Base-by-base conservation (phyloP, 2,888 invertebrate genomes). In the Dryomyza anilis region DNA sequence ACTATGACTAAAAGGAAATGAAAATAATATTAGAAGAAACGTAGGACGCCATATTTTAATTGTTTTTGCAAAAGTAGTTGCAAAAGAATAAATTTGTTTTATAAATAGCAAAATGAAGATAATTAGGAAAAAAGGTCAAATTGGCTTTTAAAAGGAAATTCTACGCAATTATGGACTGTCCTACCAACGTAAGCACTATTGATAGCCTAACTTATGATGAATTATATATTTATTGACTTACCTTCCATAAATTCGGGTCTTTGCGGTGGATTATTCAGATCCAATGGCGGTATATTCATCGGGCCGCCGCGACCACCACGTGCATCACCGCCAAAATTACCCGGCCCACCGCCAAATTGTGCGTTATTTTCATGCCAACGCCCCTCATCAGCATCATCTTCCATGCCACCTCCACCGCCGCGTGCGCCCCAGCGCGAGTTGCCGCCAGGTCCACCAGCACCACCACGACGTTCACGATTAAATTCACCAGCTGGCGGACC, bases 341-440 rank as follows among this genome's bases (percentile, higher is more conserved):
- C 71, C 59, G 50, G 70, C 3, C 74, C 50, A 52, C n/a, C 59
- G 39, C 59, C 58, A 56, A n/a, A 67, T 56, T 60, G 33, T 14
- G 50, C 60, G 21, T 70, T 72, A 67, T 74, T 74, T 60, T 78
- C 77, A 27, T 72, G 73, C 77, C 78, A 78, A 50, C 74, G 74
- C 12, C 67, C 66, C n/a, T 33, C 68, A 23, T 67, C 71, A 6
- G 58, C 66, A 39, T 73, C 70, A 25, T 86, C 86, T 75, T 86
- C 86, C 1, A 76, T 87, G 73, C 71, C 86, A 3, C 65, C 61
- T n/a, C n/a, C n/a, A 6, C 21, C 50, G 52, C 67, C 85, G 36
- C 87, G 87, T 0, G 86, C 80, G 5, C 80, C 76, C 80, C 81
- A 81, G 14, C 81, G 78, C 2, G 77, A 74, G n/a, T n/a, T n/a